Base-by-base conservation (phyloP, 1,140 invertebrate genomes). In the Drosophila novamexicana region DNA sequence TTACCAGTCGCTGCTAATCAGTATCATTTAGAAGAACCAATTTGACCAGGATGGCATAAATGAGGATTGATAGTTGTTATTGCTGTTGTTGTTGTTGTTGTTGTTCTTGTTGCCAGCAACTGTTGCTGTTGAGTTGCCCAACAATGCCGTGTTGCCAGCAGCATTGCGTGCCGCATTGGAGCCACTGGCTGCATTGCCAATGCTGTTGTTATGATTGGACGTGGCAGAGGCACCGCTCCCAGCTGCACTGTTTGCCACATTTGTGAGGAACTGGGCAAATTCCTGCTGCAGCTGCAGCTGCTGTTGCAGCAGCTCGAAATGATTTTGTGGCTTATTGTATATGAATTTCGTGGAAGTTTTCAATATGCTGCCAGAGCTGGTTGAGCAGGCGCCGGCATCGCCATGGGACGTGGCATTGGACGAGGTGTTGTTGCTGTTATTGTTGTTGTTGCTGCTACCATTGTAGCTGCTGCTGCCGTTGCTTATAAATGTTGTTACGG, bases 311-410 rank as follows among this genome's bases (percentile, higher is more conserved):
- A 91, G 50, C 66, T 91, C 86, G 36, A 79, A 90, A 34, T 91
- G 90, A 76, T 91, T 91, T 44, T 91, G 90, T 18, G 90, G 90
- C 67, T 91, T 91, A 45, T 91, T 91, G 57, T 91, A 91, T 14
- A 91, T 88, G 49, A 91, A 91, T 63, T 91, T 91, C 6, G 88
- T 85, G 4, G 90, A 88, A 12, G 90, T 91, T 59, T 91, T 91
- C 6, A 91, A 53, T 16, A 91, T 79, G 73, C 58, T 88, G 73
- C 64, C 66, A 7, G 64, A 71, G 39, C 59, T 63, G 18, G 63
- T 53, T 37, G 76, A 57, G 12, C 78, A 64, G 7, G 71, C 75
- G 36, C 58, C 53, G 7, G 45, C 68, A 44, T 69, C 69, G 53
- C 57, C 49, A 22, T 52, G 73, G 69, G 66, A 29, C 47, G 39